Conservation (phyloP, 1,140 invertebrate genomes). For the Coptotermes formosanus region DNA sequence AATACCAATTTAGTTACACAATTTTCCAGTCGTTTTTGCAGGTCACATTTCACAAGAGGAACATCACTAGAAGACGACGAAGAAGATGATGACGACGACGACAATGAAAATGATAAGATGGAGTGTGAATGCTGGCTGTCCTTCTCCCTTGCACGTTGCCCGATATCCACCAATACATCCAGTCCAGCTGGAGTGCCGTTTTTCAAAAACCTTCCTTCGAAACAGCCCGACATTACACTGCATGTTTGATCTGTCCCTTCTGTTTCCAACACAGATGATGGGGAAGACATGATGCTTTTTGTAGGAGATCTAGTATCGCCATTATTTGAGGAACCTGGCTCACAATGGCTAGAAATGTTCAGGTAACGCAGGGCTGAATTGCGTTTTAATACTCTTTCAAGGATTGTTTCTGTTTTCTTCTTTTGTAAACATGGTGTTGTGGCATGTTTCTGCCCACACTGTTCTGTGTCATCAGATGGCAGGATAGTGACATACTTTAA, state of each 20-base stretch:
- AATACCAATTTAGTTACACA: slow-evolving; percentile 36
- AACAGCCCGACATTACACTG: background rate
- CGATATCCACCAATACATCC: slow-evolving; percentile 30
- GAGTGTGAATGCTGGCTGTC: background rate
- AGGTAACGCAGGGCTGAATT: background rate
- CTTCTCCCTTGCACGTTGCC: slow-evolving; percentile 27
- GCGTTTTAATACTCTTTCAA: slow-evolving; percentile 29
- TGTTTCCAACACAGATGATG: background rate
- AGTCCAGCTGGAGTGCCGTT: background rate
- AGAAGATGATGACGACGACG: background rate
- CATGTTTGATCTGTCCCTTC: background rate
- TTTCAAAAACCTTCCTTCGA: slow-evolving; percentile 11
- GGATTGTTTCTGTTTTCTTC: slow-evolving; percentile 31
- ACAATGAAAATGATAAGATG: background rate
- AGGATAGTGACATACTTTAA: slow-evolving; percentile 17
- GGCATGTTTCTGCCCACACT: slow-evolving; percentile 31
- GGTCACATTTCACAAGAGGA: slow-evolving; percentile 35
- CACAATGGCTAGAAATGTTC: background rate
- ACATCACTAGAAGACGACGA: slow-evolving; percentile 25
- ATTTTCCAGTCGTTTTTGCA: slow-evolving; percentile 38
- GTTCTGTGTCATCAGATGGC: background rate
- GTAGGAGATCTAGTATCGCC: background rate
- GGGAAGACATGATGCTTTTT: background rate
- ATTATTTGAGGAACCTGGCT: background rate
- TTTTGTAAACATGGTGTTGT: slow-evolving; percentile 27